A percentile compares a stretch with the other conserved stretches of the same genome.
These are phyloP conservation scores for Patella depressa DNA, from an alignment of 2,888 invertebrate genomes.

Conservation along the genomic window DNA sequence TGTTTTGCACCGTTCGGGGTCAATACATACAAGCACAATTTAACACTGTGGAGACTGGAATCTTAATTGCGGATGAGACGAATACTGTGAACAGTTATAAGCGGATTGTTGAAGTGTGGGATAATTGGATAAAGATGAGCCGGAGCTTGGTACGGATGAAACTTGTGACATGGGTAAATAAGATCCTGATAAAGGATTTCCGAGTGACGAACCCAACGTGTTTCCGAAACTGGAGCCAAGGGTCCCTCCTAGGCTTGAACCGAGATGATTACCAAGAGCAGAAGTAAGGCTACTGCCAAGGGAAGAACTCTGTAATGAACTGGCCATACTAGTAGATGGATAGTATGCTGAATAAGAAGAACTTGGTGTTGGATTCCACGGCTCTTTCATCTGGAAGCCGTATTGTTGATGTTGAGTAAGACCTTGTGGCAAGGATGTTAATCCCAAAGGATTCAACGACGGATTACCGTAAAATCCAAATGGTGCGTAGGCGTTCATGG, in stretches of 20 bases:
- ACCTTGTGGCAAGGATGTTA: conserved; percentile 51
- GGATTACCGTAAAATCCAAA: conserved; percentile 56
- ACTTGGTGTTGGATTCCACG: neutral
- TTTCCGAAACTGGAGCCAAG: neutral
- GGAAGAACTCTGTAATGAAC: conserved; percentile 1
- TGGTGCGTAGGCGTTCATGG: conserved; percentile 58
- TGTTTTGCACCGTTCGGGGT: too few relatives aligned
- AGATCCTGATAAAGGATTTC: neutral
- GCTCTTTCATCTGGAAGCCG: conserved; percentile 41
- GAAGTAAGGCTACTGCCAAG: neutral
- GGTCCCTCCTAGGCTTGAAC: neutral
- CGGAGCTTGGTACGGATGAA: neutral
- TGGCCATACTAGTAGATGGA: neutral
- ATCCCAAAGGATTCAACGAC: conserved; percentile 48
- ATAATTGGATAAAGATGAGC: neutral
- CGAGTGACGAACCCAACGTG: neutral
- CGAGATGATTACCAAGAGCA: neutral
- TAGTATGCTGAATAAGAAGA: neutral
- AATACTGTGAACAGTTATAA: neutral
- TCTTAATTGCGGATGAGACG: neutral
- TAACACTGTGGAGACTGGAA: neutral
- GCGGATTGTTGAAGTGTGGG: neutral
- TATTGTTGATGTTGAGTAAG: conserved; percentile 54
- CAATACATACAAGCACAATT: too few relatives aligned
- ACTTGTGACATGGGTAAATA: neutral